Evolutionary conservation across 2,113 vertebrate species (phyloP), one percentile per base, ranked within the genome.

Genomic region (Orientallactaga bullata): DNA sequence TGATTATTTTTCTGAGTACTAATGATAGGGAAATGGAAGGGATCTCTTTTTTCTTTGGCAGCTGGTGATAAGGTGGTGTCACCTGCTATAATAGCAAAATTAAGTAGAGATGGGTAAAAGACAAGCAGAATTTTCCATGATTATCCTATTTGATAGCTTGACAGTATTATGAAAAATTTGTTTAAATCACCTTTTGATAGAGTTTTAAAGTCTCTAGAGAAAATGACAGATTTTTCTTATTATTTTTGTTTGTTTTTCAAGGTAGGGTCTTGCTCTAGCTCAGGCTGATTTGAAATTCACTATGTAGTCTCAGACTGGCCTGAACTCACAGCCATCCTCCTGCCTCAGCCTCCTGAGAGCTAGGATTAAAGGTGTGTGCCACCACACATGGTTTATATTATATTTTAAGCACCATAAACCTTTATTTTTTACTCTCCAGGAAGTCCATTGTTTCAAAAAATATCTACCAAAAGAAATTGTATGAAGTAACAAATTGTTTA

Each of bases 1-100:
- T 90, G 61, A 68, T 93, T 79, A 92, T 93, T 96, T 96, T 90
- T 79, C 71, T 94, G 55, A 90, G 24, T 63, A 84, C 55, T 37
- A 88, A 84, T 80, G n/a, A 92, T 63, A 85, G 55, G 21, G 42
- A 90, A 89, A 71, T 32, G 51, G 39, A 37, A 89, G 35, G 51
- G 12, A 37, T 83, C 71, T 77, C 63, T 94, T 90, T 81, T 84
- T 16, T 72, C 28, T 77, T 94, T 79, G 66, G 78, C 2, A 18
- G 21, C 26, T 93, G 39, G 82, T 61, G 28, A 80, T 87, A 91
- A 88, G 37, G 9, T 58, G 32, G 42, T 65, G 83, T 76, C 35
- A 93, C 1, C 32, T 91, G 30, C 37, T 69, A 21, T 84, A 68
- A 32, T 61, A 51, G 69, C 20, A 91, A 93, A 95, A 94, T 91